Evolutionary conservation across 2,888 invertebrate genomes (phyloP).

Genomic region (Gibbula magus): DNA sequence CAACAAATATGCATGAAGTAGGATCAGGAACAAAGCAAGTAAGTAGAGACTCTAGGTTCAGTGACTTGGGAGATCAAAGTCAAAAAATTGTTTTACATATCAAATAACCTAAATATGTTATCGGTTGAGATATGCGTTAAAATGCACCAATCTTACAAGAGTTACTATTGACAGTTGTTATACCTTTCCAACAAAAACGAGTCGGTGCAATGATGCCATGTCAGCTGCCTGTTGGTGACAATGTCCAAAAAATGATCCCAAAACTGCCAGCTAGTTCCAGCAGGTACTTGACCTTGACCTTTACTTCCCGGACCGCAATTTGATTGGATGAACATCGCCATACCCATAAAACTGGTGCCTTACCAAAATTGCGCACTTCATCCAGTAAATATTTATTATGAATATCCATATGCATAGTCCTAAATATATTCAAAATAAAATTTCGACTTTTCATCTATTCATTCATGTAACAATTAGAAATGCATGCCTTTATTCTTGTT

Average conservation of each 20-base stretch:
- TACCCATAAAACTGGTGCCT: neutral
- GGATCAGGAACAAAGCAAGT: too few species aligned
- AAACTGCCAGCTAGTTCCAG: neutral
- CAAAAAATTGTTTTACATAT: too few species aligned
- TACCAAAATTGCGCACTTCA: neutral
- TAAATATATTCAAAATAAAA: too few species aligned
- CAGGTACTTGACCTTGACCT: neutral
- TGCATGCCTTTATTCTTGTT: too few species aligned
- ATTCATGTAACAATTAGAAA: too few species aligned
- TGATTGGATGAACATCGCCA: neutral
- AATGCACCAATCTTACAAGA: too few species aligned
- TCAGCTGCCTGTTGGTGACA: neutral
- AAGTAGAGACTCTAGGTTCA: too few species aligned
- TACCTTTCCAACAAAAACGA: neutral
- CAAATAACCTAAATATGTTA: too few species aligned
- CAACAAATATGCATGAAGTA: too few species aligned
- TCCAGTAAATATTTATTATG: neutral
- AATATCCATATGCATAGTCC: neutral
- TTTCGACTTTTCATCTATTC: too few species aligned
- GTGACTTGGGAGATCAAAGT: too few species aligned
- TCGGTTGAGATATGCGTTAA: too few species aligned
- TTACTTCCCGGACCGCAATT: neutral
- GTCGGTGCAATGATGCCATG: neutral
- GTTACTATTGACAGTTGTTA: neutral
- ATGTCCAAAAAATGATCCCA: neutral